Percentiles rank a stretch among this genome's conserved stretches.
Evolutionary conservation across 2,113 vertebrate genomes (phyloP).

Genomic region (Rynchops niger): DNA sequence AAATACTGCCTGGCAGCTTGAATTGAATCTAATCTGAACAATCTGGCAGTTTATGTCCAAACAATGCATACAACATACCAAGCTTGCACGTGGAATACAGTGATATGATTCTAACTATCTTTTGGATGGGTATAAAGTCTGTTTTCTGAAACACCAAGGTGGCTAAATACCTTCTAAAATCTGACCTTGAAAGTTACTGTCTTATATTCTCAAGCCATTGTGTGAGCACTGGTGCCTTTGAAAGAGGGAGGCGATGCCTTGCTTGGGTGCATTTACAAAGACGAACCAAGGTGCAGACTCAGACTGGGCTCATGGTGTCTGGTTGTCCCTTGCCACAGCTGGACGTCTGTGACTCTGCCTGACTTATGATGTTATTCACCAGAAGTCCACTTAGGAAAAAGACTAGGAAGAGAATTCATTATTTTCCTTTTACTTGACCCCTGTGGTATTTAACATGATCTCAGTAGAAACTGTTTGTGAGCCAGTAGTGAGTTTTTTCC

Average conservation of each 20-base stretch:
- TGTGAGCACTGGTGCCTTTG: background rate
- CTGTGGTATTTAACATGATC: background rate
- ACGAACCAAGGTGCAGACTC: background rate
- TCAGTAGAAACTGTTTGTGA: background rate
- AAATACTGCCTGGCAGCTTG: background rate
- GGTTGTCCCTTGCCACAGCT: background rate
- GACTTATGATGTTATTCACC: background rate
- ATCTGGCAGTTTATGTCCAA: background rate
- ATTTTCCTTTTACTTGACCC: background rate
- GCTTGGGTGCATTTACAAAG: background rate
- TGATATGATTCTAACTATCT: background rate
- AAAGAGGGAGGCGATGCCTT: accelerated
- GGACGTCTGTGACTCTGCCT: background rate
- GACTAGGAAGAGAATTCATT: background rate
- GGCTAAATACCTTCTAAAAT: background rate
- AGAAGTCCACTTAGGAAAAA: background rate
- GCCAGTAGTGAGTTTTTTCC: background rate
- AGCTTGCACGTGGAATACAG: background rate
- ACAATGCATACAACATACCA: background rate
- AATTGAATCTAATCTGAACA: background rate
- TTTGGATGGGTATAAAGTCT: background rate
- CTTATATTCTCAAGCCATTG: background rate
- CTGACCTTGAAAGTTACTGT: background rate
- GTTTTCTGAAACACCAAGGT: background rate
- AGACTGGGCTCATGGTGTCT: accelerated